Base-by-base conservation (phyloP, 2,797 vertebrate genomes). In the Pachyuromys duprasi region DNA sequence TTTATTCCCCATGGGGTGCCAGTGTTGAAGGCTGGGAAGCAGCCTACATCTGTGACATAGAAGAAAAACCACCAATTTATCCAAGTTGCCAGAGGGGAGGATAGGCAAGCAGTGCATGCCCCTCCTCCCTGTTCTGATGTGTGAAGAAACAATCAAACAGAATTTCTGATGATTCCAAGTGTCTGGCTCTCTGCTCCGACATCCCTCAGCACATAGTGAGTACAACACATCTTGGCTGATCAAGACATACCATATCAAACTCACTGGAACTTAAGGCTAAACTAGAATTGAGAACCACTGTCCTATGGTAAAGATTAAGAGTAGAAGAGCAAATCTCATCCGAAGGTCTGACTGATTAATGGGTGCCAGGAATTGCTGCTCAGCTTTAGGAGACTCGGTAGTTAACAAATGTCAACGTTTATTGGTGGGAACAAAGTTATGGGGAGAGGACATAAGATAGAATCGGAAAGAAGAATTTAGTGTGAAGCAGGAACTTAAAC, bases 381-480 rank as follows among this genome's bases (percentile, higher is more conserved):
- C 86, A 24, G 83, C 62, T 82, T 74, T 28, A 81, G 78, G 78
- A 94, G 62, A 39, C 42, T 42, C 28, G 1, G 92, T 49, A 69
- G 96, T 96, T 91, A 95, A 90, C 91, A 93, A 78, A 89, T 72
- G 65, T 92, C 96, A 93, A 28, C 84, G 20, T 83, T 96, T 88
- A 96, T 84, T 45, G 88, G 96, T 91, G 78, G 79, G 82, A 86
- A 93, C 49, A 83, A 96, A 97, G 91, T 95, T 86, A 93, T 39
- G 86, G 86, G 74, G 92, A 91, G 79, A 95, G 63, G 69, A 65
- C 8, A 12, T 36, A 88, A 94, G 91, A 97, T 55, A 90, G 93
- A 89, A 89, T 94, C 88, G 13, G 94, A 81, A 89, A 90, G 91
- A 92, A 93, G 94, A 90, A 89, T 86, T 96, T 45, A 89, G 75